These are phyloP conservation scores for Eunapius fragilis DNA, from an alignment of 37 sponge, comb jelly and placozoan species.

Conservation along the genomic window DNA sequence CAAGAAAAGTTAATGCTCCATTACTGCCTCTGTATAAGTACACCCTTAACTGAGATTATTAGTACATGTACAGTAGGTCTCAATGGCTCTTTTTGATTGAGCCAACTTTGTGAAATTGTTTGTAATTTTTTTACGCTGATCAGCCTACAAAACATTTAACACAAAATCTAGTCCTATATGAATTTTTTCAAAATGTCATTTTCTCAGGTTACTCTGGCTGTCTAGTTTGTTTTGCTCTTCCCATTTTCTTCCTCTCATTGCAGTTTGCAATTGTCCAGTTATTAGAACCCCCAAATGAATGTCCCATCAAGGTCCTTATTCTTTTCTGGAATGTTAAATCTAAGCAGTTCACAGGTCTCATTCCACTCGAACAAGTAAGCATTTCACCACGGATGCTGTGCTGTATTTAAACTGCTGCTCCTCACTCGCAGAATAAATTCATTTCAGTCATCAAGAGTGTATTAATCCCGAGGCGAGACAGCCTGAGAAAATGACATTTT, in stretches of 20 bases:
- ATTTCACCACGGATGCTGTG: background rate
- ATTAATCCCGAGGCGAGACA: no score
- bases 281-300: slow-evolving; percentile 21
- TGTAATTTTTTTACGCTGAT: no score
- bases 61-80: no score
- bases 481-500: background rate
- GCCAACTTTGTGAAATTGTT: no score
- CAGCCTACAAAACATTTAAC: no score
- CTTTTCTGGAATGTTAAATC: slow-evolving; percentile 63
- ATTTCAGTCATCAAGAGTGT: no score
- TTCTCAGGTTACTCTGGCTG: background rate
- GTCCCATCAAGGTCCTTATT: slow-evolving; percentile 65
- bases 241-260: background rate
- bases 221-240: background rate
- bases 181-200: background rate
- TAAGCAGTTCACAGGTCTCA: slow-evolving; percentile 65
- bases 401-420: no score
- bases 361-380: slow-evolving; percentile 65
- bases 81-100: background rate
- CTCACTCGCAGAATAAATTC: no score
- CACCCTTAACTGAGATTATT: no score
- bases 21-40: background rate
- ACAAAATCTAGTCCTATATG: no score
- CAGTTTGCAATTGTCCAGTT: slow-evolving; percentile 59
- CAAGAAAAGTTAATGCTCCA: background rate